Percentiles rank a stretch among this genome's conserved stretches.
Evolutionary conservation across 1,140 invertebrate species (phyloP).

Genomic region (Cotesia chilonis): DNA sequence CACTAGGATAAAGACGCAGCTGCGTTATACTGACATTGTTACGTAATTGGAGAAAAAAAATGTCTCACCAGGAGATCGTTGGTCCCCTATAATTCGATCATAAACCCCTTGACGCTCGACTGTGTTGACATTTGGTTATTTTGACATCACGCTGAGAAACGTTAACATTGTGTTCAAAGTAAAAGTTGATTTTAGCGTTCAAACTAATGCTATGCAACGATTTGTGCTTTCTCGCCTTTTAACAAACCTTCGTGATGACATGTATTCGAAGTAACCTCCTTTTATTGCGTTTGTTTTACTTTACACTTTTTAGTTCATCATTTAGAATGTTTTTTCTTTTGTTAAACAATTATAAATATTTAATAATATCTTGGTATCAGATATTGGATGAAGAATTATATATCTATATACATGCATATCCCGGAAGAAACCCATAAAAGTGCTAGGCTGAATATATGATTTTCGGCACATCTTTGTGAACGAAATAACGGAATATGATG

Average conservation of each 20-base stretch:
- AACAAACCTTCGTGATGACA: conserved; percentile 11
- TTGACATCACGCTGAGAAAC: conserved; percentile 44
- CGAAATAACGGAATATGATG: conserved; percentile 63
- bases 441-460: conserved; percentile 1
- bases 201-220: background rate
- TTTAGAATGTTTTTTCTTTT: background rate
- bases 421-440: conserved; percentile 34
- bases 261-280: conserved; percentile 7
- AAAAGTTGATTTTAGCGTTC: background rate
- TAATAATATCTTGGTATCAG: background rate
- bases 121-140: conserved; percentile 47
- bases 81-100: conserved; percentile 45
- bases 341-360: background rate
- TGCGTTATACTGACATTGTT: conserved; percentile 21
- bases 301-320: background rate
- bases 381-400: background rate
- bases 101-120: conserved; percentile 44
- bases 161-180: conserved; percentile 21
- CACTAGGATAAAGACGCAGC: conserved; percentile 32
- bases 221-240: conserved; percentile 24
- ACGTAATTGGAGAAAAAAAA: conserved; percentile 43
- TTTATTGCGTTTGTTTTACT: background rate
- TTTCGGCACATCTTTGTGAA: conserved; percentile 34
- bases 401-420: background rate
- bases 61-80: conserved; percentile 37